Evolutionary conservation across 1,140 invertebrate species (phyloP), one percentile per base, ranked within the genome.

Genomic region (Triops longicaudatus): DNA sequence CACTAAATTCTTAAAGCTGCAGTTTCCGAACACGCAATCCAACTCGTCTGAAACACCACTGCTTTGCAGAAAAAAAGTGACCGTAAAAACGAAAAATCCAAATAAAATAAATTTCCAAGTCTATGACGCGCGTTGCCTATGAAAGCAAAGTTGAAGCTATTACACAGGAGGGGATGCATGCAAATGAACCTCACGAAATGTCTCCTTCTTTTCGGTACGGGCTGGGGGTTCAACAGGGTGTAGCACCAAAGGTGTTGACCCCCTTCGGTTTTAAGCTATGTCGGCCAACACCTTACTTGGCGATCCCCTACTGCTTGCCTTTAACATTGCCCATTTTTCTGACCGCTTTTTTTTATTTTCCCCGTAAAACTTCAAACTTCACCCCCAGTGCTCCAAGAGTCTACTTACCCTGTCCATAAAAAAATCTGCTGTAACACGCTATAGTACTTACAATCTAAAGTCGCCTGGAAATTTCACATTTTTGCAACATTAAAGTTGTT

Each of bases 201-300:
- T 63, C 50, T 63, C 50, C 50, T 63, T 63, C 44, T 63, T 63
- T 22, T n/a, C 17, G 50, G 50, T 63, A 63, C 50, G 22, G 50
- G 50, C 50, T 63, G 50, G 50, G 50, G 50, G 50, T 63, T 63
- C 50, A 63, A 63, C 14, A 63, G 50, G 50, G 50, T 63, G 50
- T n/a, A 63, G 50, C 50, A 63, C 50, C 50, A 63, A 63, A 63
- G 50, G 50, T 63, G 50, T 63, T 63, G 50, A 63, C 50, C 50
- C 50, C 50, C 50, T 63, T 63, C 50, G 50, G 50, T 63, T 63
- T 63, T 63, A 63, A 63, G 17, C 50, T 14, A 63, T 63, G 50
- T 63, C 50, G 50, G 50, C 50, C 50, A 63, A 63, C 50, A 63
- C 50, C 50, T 63, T 63, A 22, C 50, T 22, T 63, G 50, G 50